Evolutionary conservation across 2,888 invertebrate species (phyloP).

Genomic region (Gymnosoma rotundatum): DNA sequence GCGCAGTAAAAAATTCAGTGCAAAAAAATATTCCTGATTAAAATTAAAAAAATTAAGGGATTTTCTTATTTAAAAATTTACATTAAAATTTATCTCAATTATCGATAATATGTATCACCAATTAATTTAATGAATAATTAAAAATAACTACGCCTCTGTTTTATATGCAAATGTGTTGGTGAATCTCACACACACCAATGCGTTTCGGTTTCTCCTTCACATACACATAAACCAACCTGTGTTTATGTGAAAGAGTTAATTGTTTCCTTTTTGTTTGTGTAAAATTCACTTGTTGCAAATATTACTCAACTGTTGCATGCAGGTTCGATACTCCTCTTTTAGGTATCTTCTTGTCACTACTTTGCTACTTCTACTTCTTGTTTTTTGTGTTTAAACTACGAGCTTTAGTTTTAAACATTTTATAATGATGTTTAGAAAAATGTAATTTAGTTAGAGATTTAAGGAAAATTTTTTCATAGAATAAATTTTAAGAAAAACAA

Average conservation of each 20-base stretch:
- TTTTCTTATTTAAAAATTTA: not conserved
- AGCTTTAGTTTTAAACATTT: slow-evolving; percentile 32
- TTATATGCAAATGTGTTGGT: slow-evolving; percentile 11
- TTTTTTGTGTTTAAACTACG: not conserved
- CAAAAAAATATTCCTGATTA: not conserved
- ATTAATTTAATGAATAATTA: no score
- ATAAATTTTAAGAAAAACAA: slow-evolving; percentile 5
- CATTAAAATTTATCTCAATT: not conserved
- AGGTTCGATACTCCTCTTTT: slow-evolving; percentile 62
- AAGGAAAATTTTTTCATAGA: not conserved
- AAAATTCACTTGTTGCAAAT: slow-evolving; percentile 69
- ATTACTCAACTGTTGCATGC: slow-evolving; percentile 71
- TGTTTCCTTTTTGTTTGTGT: slow-evolving; percentile 19
- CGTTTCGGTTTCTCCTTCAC: not conserved
- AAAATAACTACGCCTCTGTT: slow-evolving; percentile 52
- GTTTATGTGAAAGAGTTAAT: not conserved
- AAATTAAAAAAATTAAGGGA: not conserved
- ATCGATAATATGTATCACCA: no score
- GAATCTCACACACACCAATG: slow-evolving; percentile 31
- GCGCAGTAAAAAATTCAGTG: slow-evolving; percentile 25
- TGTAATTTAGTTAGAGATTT: slow-evolving; percentile 39
- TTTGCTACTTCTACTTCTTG: not conserved
- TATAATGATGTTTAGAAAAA: slow-evolving; percentile 29
- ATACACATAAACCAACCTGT: slow-evolving; percentile 24
- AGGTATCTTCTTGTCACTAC: not conserved